A percentile compares a stretch with the other conserved stretches of the same genome.
These are phyloP conservation scores for Zosterops lateralis DNA, from an alignment of 2,113 vertebrate genomes.

Conservation along the genomic window DNA sequence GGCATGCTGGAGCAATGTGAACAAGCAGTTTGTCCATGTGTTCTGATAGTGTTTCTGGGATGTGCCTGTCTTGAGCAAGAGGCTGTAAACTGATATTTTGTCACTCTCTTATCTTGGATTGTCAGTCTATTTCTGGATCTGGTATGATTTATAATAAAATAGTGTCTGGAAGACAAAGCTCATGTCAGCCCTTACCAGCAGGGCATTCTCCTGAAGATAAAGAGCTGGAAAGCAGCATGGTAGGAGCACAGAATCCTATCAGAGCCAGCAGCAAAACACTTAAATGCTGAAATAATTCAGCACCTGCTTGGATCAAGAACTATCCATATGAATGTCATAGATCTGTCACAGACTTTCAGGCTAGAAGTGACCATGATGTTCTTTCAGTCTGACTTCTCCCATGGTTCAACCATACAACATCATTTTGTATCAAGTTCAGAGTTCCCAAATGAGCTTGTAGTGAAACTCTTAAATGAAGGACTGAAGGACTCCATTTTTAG, in stretches of 20 bases:
- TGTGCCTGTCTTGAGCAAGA: background rate
- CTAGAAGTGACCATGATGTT: background rate
- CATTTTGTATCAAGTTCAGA: background rate
- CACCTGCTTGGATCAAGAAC: background rate
- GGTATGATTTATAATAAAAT: background rate
- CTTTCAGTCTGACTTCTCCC: background rate
- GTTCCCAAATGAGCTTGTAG: background rate
- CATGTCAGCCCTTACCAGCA: background rate
- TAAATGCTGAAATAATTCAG: constrained; percentile 38
- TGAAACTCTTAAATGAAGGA: background rate
- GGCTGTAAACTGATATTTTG: background rate
- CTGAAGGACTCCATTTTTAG: background rate
- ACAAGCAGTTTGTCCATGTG: background rate
- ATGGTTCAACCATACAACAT: background rate
- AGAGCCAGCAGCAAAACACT: constrained; percentile 4
- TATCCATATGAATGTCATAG: background rate
- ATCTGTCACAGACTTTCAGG: background rate
- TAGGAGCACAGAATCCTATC: background rate
- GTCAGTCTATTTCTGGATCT: background rate
- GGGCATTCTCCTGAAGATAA: constrained; percentile 4
- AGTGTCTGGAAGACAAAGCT: background rate
- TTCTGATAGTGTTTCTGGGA: background rate
- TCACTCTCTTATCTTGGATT: background rate
- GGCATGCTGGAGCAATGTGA: background rate
- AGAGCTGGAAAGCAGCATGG: background rate